A percentile compares a stretch with the other conserved stretches of the same genome.
Conservation (phyloP, 2,113 vertebrate genomes). For the Hippolais icterina region DNA sequence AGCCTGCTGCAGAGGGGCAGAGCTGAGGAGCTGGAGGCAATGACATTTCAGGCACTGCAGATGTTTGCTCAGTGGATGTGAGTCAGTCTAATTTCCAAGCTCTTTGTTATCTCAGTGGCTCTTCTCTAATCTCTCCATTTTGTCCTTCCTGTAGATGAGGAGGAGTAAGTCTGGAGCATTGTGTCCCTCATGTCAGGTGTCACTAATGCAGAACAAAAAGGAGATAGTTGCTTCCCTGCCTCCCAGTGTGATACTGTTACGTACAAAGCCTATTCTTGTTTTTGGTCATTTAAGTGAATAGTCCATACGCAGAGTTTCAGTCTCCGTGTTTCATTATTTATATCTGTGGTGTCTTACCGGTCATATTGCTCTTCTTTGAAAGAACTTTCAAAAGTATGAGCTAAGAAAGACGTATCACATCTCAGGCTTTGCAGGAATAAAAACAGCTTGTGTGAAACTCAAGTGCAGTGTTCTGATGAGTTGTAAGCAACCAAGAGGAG, state of each 20-base stretch:
- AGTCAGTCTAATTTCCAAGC: slow-evolving; percentile 57
- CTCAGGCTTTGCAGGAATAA: background rate
- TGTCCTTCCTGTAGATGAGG: slow-evolving; percentile 10
- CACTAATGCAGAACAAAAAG: background rate
- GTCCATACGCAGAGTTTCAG: background rate
- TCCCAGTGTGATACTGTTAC: background rate
- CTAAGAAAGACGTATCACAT: background rate
- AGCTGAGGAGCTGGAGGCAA: background rate
- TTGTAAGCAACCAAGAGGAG: background rate
- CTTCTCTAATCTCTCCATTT: slow-evolving; percentile 28
- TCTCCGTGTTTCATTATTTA: slow-evolving; percentile 4
- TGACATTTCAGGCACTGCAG: slow-evolving; percentile 45
- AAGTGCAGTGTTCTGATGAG: background rate
- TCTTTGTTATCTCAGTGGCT: background rate
- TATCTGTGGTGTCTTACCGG: background rate
- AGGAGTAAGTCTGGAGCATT: background rate
- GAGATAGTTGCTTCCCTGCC: background rate
- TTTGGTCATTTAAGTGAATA: background rate
- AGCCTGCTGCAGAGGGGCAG: background rate
- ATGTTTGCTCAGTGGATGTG: slow-evolving; percentile 48
- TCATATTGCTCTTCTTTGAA: background rate
- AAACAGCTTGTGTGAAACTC: background rate
- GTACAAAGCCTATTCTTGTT: background rate
- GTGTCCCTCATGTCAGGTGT: slow-evolving; percentile 24
- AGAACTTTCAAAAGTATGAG: background rate